Evolutionary conservation across 1,140 invertebrate genomes (phyloP), one percentile per base, ranked within the genome.

Genomic region (Apis florea): DNA sequence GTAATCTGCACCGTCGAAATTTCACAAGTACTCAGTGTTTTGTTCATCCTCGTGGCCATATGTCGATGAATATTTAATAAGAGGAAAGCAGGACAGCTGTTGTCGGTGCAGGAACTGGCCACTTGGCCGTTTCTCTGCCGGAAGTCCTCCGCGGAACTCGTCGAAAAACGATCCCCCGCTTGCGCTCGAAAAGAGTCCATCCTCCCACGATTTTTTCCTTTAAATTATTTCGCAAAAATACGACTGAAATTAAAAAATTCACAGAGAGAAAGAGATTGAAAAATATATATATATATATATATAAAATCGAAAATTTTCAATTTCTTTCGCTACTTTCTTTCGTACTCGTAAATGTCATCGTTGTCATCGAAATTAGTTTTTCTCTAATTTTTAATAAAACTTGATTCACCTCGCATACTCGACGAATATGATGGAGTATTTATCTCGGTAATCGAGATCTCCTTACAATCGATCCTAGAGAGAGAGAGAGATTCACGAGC

Each of bases 61-160:
- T 83, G 82, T 66, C 66, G 47, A 80, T 83, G 77, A 83, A 80
- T 83, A 83, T 83, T 73, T 83, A 83, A 80, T 73, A 72, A 83
- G 77, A 80, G 54, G 49, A 80, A 83, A 83, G 81, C 77, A 56
- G 51, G 72, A 54, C 82, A 83, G 84, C 84, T 85, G 82, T 80
- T 80, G 78, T 68, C 53, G 19, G 63, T 31, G 61, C 73, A 83
- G 81, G 69, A 79, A 78, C 81, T 64, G 83, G 80, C 76, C 80
- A 85, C 83, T 83, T 85, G 83, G 76, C 40, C 31, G 74, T 51
- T 51, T 51, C 71, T 67, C 70, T 73, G 67, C 61, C 83, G 83
- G 83, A 85, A 85, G 81, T 83, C 56, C 75, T 79, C 74, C 70
- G 71, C 54, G 66, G 59, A 81, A 81, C 63, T 74, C 58, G 61